These are phyloP conservation scores for Elymnias hypermnestra DNA, from an alignment of 1,140 invertebrate genomes.

Conservation along the genomic window DNA sequence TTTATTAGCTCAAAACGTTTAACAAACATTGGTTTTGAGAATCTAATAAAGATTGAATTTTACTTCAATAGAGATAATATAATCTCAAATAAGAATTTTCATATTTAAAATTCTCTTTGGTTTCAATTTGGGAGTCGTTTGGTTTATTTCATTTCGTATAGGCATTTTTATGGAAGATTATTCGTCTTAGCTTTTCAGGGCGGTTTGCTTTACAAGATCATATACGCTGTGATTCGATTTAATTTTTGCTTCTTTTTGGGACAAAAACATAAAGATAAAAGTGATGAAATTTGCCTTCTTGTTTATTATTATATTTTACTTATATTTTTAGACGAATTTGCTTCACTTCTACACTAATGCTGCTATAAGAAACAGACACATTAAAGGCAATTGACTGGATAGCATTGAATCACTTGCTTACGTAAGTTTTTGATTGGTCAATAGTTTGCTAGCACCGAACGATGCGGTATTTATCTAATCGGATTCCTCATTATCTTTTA, in stretches of 20 bases:
- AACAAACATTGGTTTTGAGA: slow-evolving; percentile 67
- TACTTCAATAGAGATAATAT: slow-evolving; percentile 26
- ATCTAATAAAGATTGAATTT: slow-evolving; percentile 57
- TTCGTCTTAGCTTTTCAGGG: too few relatives aligned
- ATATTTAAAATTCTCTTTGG: not conserved
- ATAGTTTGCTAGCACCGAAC: slow-evolving; percentile 8
- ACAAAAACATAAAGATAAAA: too few relatives aligned
- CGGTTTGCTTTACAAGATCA: too few relatives aligned
- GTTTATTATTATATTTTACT: not conserved
- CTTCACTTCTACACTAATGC: too few relatives aligned
- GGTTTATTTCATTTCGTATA: too few relatives aligned
- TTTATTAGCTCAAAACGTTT: slow-evolving; percentile 73
- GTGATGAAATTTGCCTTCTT: too few relatives aligned
- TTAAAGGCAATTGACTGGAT: not conserved
- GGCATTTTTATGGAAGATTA: too few relatives aligned
- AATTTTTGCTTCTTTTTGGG: too few relatives aligned
- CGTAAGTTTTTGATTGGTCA: slow-evolving; percentile 21
- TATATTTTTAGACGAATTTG: too few relatives aligned
- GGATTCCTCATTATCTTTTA: slow-evolving; percentile 65
- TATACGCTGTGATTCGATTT: too few relatives aligned
- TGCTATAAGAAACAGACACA: too few relatives aligned
- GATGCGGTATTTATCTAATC: slow-evolving; percentile 58
- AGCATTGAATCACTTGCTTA: slow-evolving; percentile 13
- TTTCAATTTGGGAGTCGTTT: too few relatives aligned
- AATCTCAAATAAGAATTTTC: not conserved